Evolutionary conservation across 2,113 vertebrate species (phyloP).

Genomic region (Paedocypris sp.): DNA sequence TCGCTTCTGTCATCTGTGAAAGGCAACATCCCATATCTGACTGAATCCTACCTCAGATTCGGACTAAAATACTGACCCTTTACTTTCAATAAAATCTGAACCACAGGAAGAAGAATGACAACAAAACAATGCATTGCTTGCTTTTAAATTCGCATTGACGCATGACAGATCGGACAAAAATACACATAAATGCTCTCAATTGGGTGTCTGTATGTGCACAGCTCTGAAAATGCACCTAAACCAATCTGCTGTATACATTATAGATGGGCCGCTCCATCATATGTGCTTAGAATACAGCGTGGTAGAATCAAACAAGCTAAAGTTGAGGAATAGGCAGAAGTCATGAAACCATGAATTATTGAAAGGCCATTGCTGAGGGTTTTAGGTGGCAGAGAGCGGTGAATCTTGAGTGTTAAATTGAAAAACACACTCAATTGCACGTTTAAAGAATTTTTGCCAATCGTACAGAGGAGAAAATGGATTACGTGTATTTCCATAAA

Average conservation of each 20-base stretch:
- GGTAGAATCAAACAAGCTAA: constrained; percentile 11
- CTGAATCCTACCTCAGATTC: neutral
- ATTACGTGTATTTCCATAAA: too few relatives aligned
- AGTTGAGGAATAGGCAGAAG: constrained; percentile 12
- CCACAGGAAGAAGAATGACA: neutral
- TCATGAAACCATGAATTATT: constrained; percentile 30
- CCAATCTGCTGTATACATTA: neutral
- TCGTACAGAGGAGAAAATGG: too few relatives aligned
- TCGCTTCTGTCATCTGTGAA: neutral
- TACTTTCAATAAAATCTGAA: neutral
- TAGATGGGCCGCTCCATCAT: neutral
- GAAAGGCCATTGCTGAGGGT: constrained; percentile 10
- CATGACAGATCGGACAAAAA: neutral
- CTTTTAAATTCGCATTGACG: neutral
- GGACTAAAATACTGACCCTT: neutral
- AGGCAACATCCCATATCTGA: neutral
- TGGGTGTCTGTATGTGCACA: neutral
- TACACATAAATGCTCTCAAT: neutral
- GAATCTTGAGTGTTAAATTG: neutral
- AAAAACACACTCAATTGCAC: neutral
- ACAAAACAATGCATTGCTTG: neutral
- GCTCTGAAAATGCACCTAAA: neutral
- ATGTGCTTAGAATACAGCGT: constrained; percentile 1
- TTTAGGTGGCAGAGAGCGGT: neutral
- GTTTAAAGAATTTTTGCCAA: too few relatives aligned